Evolutionary conservation across 2,113 vertebrate genomes (phyloP).

Genomic region (Cairina moschata): DNA sequence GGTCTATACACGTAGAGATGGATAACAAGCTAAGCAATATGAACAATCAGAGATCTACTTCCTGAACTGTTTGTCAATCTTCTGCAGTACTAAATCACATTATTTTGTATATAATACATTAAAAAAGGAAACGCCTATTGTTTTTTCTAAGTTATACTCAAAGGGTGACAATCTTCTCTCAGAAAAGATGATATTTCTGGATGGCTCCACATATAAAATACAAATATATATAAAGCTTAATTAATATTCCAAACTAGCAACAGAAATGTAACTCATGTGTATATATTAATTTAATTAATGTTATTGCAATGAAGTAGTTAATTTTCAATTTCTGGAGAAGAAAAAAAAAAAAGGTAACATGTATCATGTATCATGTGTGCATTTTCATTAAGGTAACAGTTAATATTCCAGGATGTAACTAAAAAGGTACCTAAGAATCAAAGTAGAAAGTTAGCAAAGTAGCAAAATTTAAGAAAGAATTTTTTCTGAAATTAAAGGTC

Average conservation of each 20-base stretch:
- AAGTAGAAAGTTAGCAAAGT: background rate
- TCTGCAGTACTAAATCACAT: background rate
- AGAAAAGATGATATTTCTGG: background rate
- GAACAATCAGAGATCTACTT: background rate
- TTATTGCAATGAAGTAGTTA: background rate
- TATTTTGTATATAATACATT: background rate
- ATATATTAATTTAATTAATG: background rate
- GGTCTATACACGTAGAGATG: background rate
- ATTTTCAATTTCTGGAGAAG: background rate
- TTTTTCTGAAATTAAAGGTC: background rate
- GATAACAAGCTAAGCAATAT: background rate
- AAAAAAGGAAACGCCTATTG: background rate
- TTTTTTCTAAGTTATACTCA: background rate
- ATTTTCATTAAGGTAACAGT: background rate
- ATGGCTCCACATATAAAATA: background rate
- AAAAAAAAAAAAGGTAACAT: rapidly evolving
- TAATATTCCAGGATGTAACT: background rate
- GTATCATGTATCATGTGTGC: background rate
- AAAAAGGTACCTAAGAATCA: background rate
- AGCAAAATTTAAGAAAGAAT: background rate
- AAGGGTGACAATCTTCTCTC: background rate
- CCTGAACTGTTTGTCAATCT: background rate
- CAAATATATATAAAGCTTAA: background rate
- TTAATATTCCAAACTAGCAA: background rate
- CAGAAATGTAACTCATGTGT: background rate